Evolutionary conservation across 2,113 vertebrate genomes (phyloP).

Genomic region (Megaceryle torquata): DNA sequence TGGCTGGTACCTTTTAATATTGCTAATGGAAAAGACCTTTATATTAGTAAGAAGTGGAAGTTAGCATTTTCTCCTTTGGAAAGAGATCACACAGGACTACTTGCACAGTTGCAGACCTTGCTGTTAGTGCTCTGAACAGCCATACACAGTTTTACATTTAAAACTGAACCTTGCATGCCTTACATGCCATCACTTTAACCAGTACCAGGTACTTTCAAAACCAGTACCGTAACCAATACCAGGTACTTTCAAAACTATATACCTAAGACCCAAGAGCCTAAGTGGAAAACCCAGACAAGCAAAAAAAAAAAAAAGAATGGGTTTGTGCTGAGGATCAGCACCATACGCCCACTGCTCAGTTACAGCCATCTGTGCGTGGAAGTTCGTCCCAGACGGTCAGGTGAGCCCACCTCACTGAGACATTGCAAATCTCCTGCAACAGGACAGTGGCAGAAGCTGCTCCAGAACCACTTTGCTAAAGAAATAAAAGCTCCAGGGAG

Average conservation of each 20-base stretch:
- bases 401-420: not conserved
- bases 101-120: not conserved
- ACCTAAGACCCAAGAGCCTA: not conserved
- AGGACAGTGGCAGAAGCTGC: not conserved
- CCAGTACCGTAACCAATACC: not conserved
- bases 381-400: not conserved
- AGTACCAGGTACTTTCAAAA: not conserved
- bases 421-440: not conserved
- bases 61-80: not conserved
- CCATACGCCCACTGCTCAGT: rapidly evolving
- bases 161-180: not conserved
- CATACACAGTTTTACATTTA: not conserved
- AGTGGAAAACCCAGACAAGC: not conserved
- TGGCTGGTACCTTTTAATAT: not conserved
- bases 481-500: not conserved
- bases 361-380: not conserved
- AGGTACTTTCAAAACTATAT: not conserved
- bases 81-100: not conserved
- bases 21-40: not conserved
- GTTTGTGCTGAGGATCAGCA: not conserved
- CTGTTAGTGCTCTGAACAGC: not conserved
- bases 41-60: not conserved
- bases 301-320: not conserved
- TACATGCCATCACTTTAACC: not conserved
- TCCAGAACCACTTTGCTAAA: not conserved